phyloP scores from a whole-genome alignment of 2,797 vertebrate genomes.

The Aldrovandia affinis region DNA sequence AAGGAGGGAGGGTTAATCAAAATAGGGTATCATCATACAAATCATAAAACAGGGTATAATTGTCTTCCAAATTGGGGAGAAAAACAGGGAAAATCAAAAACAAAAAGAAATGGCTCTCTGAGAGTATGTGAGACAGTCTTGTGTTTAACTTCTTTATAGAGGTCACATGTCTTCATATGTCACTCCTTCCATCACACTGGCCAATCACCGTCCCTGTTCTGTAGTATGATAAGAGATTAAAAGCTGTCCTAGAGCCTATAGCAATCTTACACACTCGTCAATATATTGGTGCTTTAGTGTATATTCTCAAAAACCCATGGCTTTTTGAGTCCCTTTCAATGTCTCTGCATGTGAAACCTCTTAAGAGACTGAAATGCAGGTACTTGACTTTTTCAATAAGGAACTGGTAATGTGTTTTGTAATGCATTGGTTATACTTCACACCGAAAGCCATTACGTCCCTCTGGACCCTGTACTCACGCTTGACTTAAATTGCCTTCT shows the following conservation, averaged over 20 bases:
- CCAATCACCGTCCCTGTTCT: neutral
- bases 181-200: neutral
- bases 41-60: too few relatives aligned
- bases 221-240: neutral
- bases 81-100: too few relatives aligned
- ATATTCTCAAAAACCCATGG: neutral
- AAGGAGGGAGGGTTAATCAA: too few relatives aligned
- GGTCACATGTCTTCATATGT: neutral
- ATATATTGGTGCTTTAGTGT: neutral
- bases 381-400: slow-evolving; percentile 76
- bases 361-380: slow-evolving; percentile 20
- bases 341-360: neutral
- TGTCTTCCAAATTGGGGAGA: too few relatives aligned
- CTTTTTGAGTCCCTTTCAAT: slow-evolving; percentile 6
- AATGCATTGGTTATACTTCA: slow-evolving; percentile 82
- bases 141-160: neutral
- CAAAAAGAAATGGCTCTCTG: neutral
- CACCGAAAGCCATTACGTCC: slow-evolving; percentile 75
- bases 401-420: slow-evolving; percentile 77
- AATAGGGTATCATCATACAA: too few relatives aligned
- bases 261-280: neutral
- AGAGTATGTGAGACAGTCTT: neutral
- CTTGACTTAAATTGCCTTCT: slow-evolving; percentile 74
- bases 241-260: neutral
- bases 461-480: slow-evolving; percentile 63